These are phyloP conservation scores for Anhinga anhinga DNA, from an alignment of 2,113 vertebrate species.

Conservation along the genomic window DNA sequence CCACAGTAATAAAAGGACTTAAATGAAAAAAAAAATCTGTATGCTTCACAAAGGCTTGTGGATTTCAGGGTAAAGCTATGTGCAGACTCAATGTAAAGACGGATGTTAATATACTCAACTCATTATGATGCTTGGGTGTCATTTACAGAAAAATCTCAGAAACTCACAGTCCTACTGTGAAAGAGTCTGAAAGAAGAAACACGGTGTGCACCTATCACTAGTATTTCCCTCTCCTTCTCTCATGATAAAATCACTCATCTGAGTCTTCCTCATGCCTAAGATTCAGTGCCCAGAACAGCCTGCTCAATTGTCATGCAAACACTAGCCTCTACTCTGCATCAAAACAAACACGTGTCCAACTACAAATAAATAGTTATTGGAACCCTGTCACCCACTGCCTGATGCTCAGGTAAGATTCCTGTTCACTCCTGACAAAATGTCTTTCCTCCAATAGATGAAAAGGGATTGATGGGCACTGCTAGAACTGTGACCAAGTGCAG, in stretches of 20 bases:
- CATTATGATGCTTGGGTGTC: constrained; percentile 41
- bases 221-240: background rate
- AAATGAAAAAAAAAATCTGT: constrained; percentile 41
- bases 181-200: constrained; percentile 29
- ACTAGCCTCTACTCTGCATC: background rate
- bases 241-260: background rate
- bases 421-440: background rate
- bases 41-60: constrained; percentile 54
- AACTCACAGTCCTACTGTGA: constrained; percentile 37
- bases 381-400: background rate
- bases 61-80: constrained; percentile 60
- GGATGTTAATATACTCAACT: constrained; percentile 47
- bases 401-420: background rate
- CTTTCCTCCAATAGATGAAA: background rate
- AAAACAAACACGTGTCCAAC: background rate
- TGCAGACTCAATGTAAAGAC: constrained; percentile 46
- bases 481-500: background rate
- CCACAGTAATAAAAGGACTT: constrained; percentile 66
- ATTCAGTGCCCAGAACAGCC: background rate
- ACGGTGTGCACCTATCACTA: background rate
- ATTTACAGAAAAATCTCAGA: constrained; percentile 57
- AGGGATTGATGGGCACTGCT: background rate
- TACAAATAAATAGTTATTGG: background rate
- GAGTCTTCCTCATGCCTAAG: background rate
- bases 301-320: background rate